Percentiles rank a stretch among this genome's conserved stretches.
These are phyloP conservation scores for Brachionus calyciflorus DNA, from an alignment of 1,140 invertebrate species.

Conservation along the genomic window DNA sequence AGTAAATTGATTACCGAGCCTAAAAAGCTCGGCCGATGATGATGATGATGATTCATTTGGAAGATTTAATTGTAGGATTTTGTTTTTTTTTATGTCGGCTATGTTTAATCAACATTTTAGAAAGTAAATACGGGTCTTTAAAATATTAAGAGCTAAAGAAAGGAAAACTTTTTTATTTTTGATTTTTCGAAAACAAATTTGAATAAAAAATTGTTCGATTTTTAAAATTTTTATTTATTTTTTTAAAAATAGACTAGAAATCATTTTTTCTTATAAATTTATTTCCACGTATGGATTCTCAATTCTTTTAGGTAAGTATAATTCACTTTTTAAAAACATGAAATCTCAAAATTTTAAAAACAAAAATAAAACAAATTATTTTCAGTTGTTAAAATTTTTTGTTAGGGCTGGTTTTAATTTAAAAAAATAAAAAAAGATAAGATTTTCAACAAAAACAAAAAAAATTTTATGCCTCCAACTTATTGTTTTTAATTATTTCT, in stretches of 20 bases:
- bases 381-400: conserved; percentile 14
- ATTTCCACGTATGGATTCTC: not conserved
- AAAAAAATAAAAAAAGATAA: conserved; percentile 14
- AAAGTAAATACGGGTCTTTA: too few relatives aligned
- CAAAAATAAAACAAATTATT: conserved; percentile 16
- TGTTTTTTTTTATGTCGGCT: too few relatives aligned
- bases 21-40: too few relatives aligned
- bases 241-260: conserved; percentile 43
- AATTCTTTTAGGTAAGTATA: not conserved
- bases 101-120: too few relatives aligned
- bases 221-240: conserved; percentile 20
- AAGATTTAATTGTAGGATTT: too few relatives aligned
- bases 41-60: too few relatives aligned
- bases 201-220: not conserved
- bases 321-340: not conserved
- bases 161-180: too few relatives aligned
- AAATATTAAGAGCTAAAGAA: too few relatives aligned
- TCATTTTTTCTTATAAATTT: conserved; percentile 4
- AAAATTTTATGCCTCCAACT: not conserved
- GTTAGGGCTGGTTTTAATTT: not conserved
- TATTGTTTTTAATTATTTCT: conserved; percentile 11
- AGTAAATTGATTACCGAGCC: too few relatives aligned
- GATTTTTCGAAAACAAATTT: not conserved
- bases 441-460: not conserved
- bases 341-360: conserved; percentile 9